Conservation (phyloP, 2,797 vertebrate species). For the Sarcoramphus papa region DNA sequence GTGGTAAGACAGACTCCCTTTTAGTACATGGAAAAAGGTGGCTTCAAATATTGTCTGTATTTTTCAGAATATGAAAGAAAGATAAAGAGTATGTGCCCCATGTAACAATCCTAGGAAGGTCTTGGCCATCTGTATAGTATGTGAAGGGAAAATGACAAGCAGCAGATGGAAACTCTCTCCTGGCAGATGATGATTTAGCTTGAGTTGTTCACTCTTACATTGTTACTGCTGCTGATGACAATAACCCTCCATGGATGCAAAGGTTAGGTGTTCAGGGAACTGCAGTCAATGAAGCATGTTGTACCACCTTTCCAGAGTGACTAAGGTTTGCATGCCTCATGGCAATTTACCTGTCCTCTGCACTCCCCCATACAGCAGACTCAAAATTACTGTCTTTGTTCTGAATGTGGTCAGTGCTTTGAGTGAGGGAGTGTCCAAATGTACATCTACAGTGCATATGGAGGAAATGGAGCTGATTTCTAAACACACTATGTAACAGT, state of each 20-base stretch:
- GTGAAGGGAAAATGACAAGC: neutral
- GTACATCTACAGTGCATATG: neutral
- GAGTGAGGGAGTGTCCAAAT: neutral
- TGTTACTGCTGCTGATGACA: neutral
- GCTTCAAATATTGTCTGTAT: neutral
- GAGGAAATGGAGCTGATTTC: neutral
- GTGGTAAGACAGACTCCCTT: neutral
- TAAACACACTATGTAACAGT: neutral
- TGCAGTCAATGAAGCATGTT: neutral
- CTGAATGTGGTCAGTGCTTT: neutral
- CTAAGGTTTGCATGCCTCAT: neutral
- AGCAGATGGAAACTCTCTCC: neutral
- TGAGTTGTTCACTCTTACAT: neutral
- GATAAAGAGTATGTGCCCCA: too few species aligned
- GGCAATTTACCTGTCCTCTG: neutral
- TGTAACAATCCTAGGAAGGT: neutral
- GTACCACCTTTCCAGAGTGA: neutral
- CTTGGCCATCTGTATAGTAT: neutral
- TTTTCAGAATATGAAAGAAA: neutral
- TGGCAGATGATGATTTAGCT: neutral
- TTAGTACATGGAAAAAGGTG: neutral
- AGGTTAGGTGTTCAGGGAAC: neutral
- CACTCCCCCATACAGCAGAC: neutral
- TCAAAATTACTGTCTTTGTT: neutral
- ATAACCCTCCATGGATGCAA: accelerated